Percentiles rank a stretch among this genome's conserved stretches.
phyloP scores from a whole-genome alignment of 2,888 invertebrate genomes.

The Metacarcinus magister region DNA sequence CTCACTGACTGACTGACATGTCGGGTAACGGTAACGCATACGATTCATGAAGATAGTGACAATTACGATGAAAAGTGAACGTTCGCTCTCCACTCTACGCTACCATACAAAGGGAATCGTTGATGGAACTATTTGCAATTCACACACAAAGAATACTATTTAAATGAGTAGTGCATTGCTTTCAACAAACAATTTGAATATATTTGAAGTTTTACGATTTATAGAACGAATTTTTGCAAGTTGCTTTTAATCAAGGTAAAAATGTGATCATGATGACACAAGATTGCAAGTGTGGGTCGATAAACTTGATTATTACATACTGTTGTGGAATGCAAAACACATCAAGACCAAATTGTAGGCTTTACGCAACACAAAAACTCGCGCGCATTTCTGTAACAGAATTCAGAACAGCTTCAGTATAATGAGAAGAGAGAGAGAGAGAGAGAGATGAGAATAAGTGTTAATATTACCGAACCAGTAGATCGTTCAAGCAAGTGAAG shows the following conservation, averaged over 20 bases:
- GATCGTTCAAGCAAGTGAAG: too few relatives aligned
- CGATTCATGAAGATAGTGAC: background rate
- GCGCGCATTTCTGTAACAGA: too few relatives aligned
- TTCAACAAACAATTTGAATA: background rate
- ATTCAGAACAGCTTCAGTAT: too few relatives aligned
- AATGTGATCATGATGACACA: background rate
- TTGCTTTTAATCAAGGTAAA: background rate
- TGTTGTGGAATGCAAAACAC: too few relatives aligned
- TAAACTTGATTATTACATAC: too few relatives aligned
- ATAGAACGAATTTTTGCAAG: background rate
- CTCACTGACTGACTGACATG: background rate
- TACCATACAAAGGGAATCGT: background rate
- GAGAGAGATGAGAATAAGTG: too few relatives aligned
- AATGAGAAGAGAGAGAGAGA: too few relatives aligned
- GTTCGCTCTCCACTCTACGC: background rate
- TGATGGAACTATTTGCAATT: background rate
- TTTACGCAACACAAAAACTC: too few relatives aligned
- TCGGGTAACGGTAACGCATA: background rate
- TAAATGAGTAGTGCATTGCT: conserved; percentile 7
- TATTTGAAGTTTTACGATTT: background rate
- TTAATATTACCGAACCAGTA: too few relatives aligned
- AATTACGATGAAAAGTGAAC: background rate
- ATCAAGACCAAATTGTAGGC: too few relatives aligned
- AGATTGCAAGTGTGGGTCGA: too few relatives aligned
- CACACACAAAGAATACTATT: background rate